Base-by-base conservation (phyloP, 2,888 invertebrate genomes). In the Drosophila subsilvestris region DNA sequence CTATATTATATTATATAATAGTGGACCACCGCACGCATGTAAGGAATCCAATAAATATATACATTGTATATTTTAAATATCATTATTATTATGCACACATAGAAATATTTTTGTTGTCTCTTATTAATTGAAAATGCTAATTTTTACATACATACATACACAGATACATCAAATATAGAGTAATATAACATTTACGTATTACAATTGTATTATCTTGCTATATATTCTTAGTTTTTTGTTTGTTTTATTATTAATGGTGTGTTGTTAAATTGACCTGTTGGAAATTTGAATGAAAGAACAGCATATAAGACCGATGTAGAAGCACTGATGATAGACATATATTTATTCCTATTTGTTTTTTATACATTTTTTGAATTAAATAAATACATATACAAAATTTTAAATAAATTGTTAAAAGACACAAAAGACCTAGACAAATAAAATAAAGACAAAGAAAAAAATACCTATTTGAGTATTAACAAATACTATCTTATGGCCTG, bases 171-270 rank as follows among this genome's bases (percentile, higher is more conserved):
- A 55, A 55, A 59, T 49, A 50, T 67, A 55, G 67, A 55, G 25
- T 63, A 61, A 14, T 69, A 71, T 61, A 61, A 77, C 62, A 74
- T 78, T 77, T 63, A 74, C 47, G 29, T 49, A 60, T 59, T 77
- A 62, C 42, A 70, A 48, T 58, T 47, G 27, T 22, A 12, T 60
- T 57, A 37, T 44, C 6, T 37, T 14, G n/a, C 37, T 51, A 54
- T 50, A 61, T 48, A 59, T 25, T 63, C 29, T 25, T 57, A 57
- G 53, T 51, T 51, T 22, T 53, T 43, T n/a, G n/a, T 22, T n/a
- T 3, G 9, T 10, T 29, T 29, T 29, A 3, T 29, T 32, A 32
- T 32, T 63, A 42, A 42, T 43, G 49, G 32, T 37, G 37, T 37
- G n/a, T 37, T 43, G 32, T 55, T 37, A 61, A 75, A 69, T 75